Conservation (phyloP, 1,140 invertebrate species). For the Drosophila malerkotliana region DNA sequence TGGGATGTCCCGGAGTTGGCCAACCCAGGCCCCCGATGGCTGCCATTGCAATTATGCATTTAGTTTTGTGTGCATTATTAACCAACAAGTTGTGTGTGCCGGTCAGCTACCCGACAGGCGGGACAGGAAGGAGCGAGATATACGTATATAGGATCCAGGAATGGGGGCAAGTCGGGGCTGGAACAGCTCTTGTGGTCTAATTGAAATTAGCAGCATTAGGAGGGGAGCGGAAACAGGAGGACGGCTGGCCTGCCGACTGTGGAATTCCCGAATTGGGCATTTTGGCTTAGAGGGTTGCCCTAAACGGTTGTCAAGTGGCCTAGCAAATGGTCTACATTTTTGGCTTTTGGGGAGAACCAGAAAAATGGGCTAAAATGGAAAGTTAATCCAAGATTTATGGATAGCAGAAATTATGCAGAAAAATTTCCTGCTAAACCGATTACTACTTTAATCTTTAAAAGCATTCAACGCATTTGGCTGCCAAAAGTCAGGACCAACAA, state of each 20-base stretch:
- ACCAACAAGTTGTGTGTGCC: slow-evolving; percentile 67
- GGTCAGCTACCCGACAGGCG: slow-evolving; percentile 23
- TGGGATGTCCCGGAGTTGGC: not conserved
- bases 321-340: slow-evolving; percentile 23
- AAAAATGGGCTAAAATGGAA: not conserved
- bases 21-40: slow-evolving; percentile 16
- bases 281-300: slow-evolving; percentile 35
- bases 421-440: not conserved
- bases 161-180: not conserved
- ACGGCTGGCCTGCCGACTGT: slow-evolving; percentile 20
- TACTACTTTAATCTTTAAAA: slow-evolving; percentile 16
- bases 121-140: slow-evolving; percentile 13
- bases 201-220: slow-evolving; percentile 71
- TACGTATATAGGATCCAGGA: not conserved
- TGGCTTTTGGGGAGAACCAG: not conserved
- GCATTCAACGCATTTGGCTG: not conserved
- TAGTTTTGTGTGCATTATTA: slow-evolving; percentile 83
- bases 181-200: slow-evolving; percentile 59
- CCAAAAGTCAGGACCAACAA: slow-evolving; percentile 14
- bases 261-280: slow-evolving; percentile 39
- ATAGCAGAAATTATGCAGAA: not conserved
- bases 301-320: slow-evolving; percentile 29
- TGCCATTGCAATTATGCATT: slow-evolving; percentile 75
- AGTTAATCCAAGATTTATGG: not conserved
- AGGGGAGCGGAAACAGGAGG: slow-evolving; percentile 1